Base-by-base conservation (phyloP, 2,888 invertebrate species). In the Parnassius mnemosyne region DNA sequence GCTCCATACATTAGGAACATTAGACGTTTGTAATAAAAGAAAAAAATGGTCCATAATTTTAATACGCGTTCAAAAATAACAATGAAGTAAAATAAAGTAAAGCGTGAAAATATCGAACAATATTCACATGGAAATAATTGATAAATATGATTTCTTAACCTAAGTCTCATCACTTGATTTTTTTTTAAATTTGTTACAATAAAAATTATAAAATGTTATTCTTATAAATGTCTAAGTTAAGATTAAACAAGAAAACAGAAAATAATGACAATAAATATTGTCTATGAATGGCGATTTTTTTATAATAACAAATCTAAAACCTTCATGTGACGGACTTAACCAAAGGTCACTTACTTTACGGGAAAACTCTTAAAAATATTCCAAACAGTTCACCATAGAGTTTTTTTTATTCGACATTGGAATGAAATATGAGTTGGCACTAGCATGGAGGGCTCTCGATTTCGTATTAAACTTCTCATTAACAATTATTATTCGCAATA, bases 381-480 rank as follows among this genome's bases (percentile, higher is more conserved):
- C 64, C 60, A 63, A 70, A 63, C 66, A 70, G 67, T 68, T 59
- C 63, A 68, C 65, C 67, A 68, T 70, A 71, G 68, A 13, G 1
- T 46, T 66, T 58, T 60, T 68, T 70, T 72, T 72, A 73, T 78
- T 74, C 77, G 65, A 69, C 68, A 71, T 74, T 82, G 81, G 80
- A 82, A 82, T 81, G 79, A 79, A 79, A 74, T 73, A 76, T 73
- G 71, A 77, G 75, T 89, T 89, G 89, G 89, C 89, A 89, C 89
- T 89, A 88, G 71, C 64, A 79, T 89, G 89, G 88, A 89, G 87
- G 89, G 89, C 79, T 76, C 72, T 79, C 75, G 42, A 79, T 57
- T 80, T 74, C 68, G 65, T 71, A 72, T 72, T n/a, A 69, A 70
- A 66, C 60, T 65, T 66, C 69, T 66, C 69, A 65, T 61, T 57